phyloP scores from a whole-genome alignment of 2,797 vertebrate species.

The Thaleichthys pacificus region DNA sequence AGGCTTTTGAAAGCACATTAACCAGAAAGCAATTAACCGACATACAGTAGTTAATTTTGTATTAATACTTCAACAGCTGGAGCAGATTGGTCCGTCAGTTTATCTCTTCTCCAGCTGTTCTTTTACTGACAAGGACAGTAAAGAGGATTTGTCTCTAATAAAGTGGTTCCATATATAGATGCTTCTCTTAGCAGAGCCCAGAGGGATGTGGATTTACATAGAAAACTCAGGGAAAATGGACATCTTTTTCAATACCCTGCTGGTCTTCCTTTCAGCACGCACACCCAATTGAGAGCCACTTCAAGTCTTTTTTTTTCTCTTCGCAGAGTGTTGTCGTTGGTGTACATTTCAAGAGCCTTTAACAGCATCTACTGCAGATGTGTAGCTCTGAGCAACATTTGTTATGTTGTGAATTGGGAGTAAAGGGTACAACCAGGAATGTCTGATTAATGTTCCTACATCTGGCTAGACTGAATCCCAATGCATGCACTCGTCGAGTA shows the following conservation, averaged over 20 bases:
- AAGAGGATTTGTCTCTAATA: slow-evolving; percentile 79
- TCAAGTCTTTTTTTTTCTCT: slow-evolving; percentile 65
- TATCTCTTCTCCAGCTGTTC: slow-evolving; percentile 79
- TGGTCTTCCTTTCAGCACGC: slow-evolving; percentile 57
- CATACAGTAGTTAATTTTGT: slow-evolving; percentile 81
- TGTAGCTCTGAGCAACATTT: slow-evolving; percentile 67
- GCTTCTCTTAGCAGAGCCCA: slow-evolving; percentile 65
- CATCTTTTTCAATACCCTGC: slow-evolving; percentile 62
- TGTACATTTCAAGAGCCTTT: slow-evolving; percentile 73
- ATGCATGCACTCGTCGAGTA: slow-evolving; percentile 29
- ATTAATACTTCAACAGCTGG: slow-evolving; percentile 81
- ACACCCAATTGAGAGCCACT: slow-evolving; percentile 59
- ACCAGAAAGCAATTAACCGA: slow-evolving; percentile 82
- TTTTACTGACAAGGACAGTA: slow-evolving; percentile 75
- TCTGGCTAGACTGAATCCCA: slow-evolving; percentile 34
- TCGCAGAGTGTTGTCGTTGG: slow-evolving; percentile 57
- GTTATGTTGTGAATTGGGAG: slow-evolving; percentile 63
- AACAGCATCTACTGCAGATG: slow-evolving; percentile 72
- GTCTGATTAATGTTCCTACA: slow-evolving; percentile 63
- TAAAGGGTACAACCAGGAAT: slow-evolving; percentile 58
- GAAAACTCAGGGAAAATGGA: slow-evolving; percentile 61
- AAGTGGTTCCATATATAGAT: slow-evolving; percentile 75
- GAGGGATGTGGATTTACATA: slow-evolving; percentile 68
- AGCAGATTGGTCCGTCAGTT: slow-evolving; percentile 74
- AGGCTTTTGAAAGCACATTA: slow-evolving; percentile 81